Percentiles rank a stretch among this genome's conserved stretches.
These are phyloP conservation scores for Vulpes vulpes DNA, from an alignment of 2,113 vertebrate genomes.

Conservation along the genomic window DNA sequence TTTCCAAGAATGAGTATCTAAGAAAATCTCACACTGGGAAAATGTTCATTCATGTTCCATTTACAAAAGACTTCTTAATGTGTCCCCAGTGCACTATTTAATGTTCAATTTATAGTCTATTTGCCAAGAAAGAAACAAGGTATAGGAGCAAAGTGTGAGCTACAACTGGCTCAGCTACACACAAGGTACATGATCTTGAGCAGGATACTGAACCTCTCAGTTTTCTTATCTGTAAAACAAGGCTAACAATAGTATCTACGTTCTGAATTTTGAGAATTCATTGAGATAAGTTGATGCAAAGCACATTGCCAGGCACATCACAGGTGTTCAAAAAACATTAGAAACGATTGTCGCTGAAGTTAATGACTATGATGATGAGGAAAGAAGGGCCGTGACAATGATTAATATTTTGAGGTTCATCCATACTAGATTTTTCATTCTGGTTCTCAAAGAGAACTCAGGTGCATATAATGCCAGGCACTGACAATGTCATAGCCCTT, in stretches of 20 bases:
- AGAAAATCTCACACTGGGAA: constrained; percentile 8
- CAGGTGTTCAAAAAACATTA: not conserved
- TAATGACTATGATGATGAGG: not conserved
- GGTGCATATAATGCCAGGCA: too few species aligned
- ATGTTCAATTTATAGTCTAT: not conserved
- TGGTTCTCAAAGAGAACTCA: not conserved
- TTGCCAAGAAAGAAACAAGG: constrained; percentile 2
- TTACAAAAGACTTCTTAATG: not conserved
- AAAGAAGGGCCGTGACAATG: fast-evolving
- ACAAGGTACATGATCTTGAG: not conserved
- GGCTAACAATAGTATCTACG: not conserved
- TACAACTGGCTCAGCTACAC: not conserved
- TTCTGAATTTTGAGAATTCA: not conserved
- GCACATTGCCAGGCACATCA: not conserved
- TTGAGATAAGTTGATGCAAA: not conserved
- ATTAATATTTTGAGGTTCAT: not conserved
- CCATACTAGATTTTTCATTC: not conserved
- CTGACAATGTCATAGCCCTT: not conserved
- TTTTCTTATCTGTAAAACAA: not conserved
- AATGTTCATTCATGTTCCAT: not conserved
- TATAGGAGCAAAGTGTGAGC: not conserved
- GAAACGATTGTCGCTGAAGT: not conserved
- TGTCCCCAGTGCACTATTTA: not conserved
- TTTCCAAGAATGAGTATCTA: constrained; percentile 12
- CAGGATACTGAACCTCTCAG: not conserved